Base-by-base conservation (phyloP, 2,113 vertebrate genomes). In the Rutilus rutilus region DNA sequence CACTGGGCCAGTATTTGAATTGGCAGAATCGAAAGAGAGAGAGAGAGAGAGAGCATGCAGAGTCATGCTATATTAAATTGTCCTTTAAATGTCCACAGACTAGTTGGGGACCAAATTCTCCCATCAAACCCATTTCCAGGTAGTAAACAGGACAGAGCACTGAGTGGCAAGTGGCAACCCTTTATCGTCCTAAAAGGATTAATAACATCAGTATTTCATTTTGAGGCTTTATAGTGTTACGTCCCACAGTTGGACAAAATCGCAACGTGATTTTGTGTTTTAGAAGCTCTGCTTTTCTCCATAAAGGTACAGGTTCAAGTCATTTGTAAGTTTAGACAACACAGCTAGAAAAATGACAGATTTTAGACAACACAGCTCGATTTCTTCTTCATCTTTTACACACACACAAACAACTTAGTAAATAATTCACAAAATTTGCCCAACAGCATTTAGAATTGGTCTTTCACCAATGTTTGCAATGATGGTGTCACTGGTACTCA, bases 31-130 rank as follows among this genome's bases (percentile, higher is more conserved):
- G 21, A n/a, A 75, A 86, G 54, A 77, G 74, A 33, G n/a, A 27
- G 19, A 69, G 33, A 36, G 50, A 64, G 47, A 52, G 77, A 33
- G 3, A 8, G 90, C 91, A 82, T 90, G 88, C 88, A 74, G 86
- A 92, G 89, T 93, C 91, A 93, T 87, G 88, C 91, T 87, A 89
- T 88, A 90, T 88, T 62, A 91, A 89, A 62, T 59, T 87, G 82
- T 84, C n/a, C 81, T 76, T 39, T 23, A 85, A 45, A 87, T 17
- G 2, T 11, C 42, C 27, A 10, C 78, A 50, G 2, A 67, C 60
- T 50, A 47, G 59, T 14, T 67, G 17, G 60, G 62, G 17, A 11
- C 23, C 14, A 30, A 17, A 54, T 52, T 54, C 47, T 77, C 74
- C 27, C 15, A 52, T 54, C 25, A 77, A 54, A 30, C 15, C 47